A percentile compares a stretch with the other conserved stretches of the same genome.
Conservation (phyloP, 2,113 vertebrate genomes). For the Zosterops japonicus region DNA sequence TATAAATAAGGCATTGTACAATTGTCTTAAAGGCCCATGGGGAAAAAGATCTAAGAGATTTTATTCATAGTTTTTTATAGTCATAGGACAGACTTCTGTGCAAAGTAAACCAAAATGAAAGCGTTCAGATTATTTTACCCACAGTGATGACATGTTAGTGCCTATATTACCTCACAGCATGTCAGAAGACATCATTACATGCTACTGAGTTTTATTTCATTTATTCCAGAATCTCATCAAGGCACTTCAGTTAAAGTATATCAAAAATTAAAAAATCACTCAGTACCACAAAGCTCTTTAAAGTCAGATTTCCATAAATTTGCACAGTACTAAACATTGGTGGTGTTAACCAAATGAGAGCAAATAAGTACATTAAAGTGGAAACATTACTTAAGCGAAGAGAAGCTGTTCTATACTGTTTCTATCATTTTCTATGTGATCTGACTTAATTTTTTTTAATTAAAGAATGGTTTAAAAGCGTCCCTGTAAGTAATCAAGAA, state of each 20-base stretch:
- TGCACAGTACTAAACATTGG: slow-evolving; percentile 34
- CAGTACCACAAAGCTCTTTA: slow-evolving; percentile 43
- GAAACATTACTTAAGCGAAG: slow-evolving; percentile 54
- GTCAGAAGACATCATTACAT: neutral
- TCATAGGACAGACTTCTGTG: neutral
- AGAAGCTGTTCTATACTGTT: neutral
- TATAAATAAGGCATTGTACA: neutral
- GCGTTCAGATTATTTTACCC: neutral
- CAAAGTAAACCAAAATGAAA: neutral
- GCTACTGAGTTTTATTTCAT: slow-evolving; percentile 13
- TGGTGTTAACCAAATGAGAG: slow-evolving; percentile 42
- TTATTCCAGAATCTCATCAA: slow-evolving; percentile 31
- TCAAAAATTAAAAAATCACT: slow-evolving; percentile 17
- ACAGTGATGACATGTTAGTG: neutral
- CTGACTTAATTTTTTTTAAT: slow-evolving; percentile 24
- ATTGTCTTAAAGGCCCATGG: neutral
- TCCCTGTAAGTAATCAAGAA: slow-evolving; percentile 18
- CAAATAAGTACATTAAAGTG: slow-evolving; percentile 64
- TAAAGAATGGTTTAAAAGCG: slow-evolving; percentile 18
- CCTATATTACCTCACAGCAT: neutral
- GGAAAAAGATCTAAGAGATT: neutral
- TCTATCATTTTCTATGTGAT: neutral
- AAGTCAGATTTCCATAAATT: slow-evolving; percentile 64
- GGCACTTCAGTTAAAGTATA: neutral
- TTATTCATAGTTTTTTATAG: neutral